A percentile compares a stretch with the other conserved stretches of the same genome.
Evolutionary conservation across 2,113 vertebrate genomes (phyloP).

Genomic region (Hippoglossus stenolepis): DNA sequence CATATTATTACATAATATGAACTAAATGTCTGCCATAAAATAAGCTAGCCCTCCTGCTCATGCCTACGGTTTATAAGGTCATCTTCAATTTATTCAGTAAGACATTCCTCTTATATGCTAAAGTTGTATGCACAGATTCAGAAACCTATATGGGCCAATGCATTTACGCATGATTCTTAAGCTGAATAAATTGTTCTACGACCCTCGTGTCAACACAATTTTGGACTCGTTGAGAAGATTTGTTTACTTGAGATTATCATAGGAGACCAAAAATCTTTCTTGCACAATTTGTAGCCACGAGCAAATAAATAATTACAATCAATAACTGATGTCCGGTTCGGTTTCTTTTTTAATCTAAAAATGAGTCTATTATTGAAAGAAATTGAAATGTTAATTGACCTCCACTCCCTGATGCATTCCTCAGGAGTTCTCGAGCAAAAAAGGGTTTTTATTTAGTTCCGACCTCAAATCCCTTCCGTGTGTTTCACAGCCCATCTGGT

Average conservation of each 20-base stretch:
- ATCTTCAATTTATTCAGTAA: slow-evolving; percentile 9
- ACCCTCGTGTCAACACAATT: background rate
- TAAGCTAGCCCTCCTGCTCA: slow-evolving; percentile 5
- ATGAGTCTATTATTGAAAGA: slow-evolving; percentile 21
- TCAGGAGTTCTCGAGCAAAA: background rate
- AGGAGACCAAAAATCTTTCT: background rate
- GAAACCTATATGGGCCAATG: too few relatives aligned
- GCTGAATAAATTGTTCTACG: background rate
- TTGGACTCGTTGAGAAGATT: background rate
- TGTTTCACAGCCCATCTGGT: slow-evolving; percentile 1
- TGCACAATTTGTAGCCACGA: background rate
- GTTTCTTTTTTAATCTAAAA: slow-evolving; percentile 18
- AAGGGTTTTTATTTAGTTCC: background rate
- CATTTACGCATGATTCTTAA: background rate
- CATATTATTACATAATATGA: slow-evolving; percentile 9
- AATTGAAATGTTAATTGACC: slow-evolving; percentile 10
- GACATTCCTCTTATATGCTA: background rate
- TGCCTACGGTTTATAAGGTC: background rate
- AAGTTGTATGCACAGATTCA: background rate
- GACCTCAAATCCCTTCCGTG: background rate
- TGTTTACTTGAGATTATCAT: background rate
- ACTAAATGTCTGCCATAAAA: slow-evolving; percentile 35
- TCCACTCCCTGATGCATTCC: background rate
- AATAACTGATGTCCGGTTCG: background rate
- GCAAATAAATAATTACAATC: slow-evolving; percentile 65